A percentile compares a stretch with the other conserved stretches of the same genome.
These are phyloP conservation scores for Leptocoma aspasia DNA, from an alignment of 2,113 vertebrate genomes.

Conservation along the genomic window DNA sequence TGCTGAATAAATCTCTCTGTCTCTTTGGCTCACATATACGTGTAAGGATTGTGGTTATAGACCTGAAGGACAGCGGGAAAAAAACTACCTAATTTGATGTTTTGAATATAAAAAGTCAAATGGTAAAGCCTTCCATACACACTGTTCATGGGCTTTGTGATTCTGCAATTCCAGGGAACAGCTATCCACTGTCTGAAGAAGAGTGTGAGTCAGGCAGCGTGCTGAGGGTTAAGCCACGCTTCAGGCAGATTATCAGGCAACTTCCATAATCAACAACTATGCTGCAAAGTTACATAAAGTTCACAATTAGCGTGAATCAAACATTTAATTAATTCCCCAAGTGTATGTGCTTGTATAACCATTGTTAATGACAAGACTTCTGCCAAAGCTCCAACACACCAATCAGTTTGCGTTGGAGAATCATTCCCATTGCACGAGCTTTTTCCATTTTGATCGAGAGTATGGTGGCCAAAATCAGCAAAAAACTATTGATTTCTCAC, in stretches of 20 bases:
- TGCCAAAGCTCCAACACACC: background rate
- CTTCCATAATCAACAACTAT: background rate
- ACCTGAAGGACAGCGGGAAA: background rate
- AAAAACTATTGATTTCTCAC: background rate
- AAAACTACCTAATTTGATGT: background rate
- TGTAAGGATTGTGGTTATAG: background rate
- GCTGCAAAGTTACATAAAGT: background rate
- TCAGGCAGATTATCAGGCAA: background rate
- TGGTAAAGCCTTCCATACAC: background rate
- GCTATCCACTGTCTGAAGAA: background rate
- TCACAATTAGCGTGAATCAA: background rate
- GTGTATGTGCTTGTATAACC: background rate
- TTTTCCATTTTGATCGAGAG: background rate
- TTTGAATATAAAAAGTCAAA: background rate
- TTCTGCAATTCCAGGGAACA: background rate
- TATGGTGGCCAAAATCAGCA: background rate
- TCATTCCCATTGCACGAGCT: fast-evolving
- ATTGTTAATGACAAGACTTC: background rate
- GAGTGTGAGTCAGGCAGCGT: background rate
- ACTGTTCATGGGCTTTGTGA: background rate
- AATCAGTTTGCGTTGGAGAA: background rate
- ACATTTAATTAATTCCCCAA: background rate
- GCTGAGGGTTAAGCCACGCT: background rate
- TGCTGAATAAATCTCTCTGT: background rate
- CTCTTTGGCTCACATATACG: background rate